Evolutionary conservation across 92 coral and sea anemone species (phyloP).

Genomic region (Epizoanthus fatuus): DNA sequence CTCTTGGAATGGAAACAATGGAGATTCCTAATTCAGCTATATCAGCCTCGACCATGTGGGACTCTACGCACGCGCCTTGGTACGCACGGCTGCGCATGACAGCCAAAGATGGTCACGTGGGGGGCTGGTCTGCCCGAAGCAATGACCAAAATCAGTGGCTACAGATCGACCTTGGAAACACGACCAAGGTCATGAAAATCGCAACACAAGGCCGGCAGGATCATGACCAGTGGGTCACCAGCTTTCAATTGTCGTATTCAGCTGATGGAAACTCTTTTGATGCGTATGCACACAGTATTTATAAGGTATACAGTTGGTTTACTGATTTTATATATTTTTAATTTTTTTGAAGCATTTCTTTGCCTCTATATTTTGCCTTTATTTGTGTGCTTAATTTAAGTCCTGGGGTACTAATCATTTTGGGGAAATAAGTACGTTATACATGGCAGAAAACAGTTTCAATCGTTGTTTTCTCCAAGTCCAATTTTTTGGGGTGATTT

Average conservation of each 20-base stretch:
- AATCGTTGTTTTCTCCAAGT: no score
- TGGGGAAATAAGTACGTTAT: no score
- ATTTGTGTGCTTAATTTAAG: no score
- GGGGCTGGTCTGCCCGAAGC: slow-evolving; percentile 31
- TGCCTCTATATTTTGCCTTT: no score
- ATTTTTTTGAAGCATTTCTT: no score
- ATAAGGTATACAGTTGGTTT: background rate
- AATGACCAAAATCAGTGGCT: slow-evolving; percentile 15
- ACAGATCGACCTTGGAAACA: slow-evolving; percentile 28
- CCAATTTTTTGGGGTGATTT: no score
- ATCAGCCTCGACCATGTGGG: slow-evolving; percentile 20
- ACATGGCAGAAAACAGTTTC: no score
- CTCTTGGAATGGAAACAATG: slow-evolving; percentile 20
- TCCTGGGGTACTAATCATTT: no score
- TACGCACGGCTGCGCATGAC: slow-evolving; percentile 40
- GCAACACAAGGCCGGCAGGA: slow-evolving; percentile 38
- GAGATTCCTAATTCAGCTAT: slow-evolving; percentile 32
- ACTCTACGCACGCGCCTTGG: background rate
- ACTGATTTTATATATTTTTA: background rate
- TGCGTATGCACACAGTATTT: background rate
- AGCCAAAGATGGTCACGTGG: slow-evolving; percentile 26
- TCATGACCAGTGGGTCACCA: background rate
- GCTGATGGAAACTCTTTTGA: background rate
- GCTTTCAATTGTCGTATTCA: slow-evolving; percentile 12
- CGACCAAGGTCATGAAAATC: background rate